Conservation (phyloP, 1,140 invertebrate genomes). For the Drosophila littoralis region DNA sequence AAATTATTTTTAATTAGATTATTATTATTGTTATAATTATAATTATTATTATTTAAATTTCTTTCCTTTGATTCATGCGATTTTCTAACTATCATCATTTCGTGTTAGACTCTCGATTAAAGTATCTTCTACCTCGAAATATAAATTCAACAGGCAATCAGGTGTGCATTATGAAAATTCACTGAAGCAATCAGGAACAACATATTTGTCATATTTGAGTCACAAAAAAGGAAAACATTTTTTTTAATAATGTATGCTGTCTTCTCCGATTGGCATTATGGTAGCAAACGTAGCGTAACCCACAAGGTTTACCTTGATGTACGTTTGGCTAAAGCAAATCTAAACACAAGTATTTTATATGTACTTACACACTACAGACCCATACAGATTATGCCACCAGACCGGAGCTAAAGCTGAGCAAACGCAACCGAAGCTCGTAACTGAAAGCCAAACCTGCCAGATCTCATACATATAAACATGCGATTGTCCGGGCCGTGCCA, state of each 20-base stretch:
- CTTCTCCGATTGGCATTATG: neutral
- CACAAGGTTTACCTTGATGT: constrained; percentile 13
- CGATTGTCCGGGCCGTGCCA: constrained; percentile 49
- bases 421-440: neutral
- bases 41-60: neutral
- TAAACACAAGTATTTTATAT: constrained; percentile 15
- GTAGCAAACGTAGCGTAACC: neutral
- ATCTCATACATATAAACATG: constrained; percentile 55
- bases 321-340: constrained; percentile 3
- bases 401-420: neutral
- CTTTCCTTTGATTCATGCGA: neutral
- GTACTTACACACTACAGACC: constrained; percentile 2
- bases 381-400: neutral
- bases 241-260: neutral
- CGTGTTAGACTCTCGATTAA: too few relatives aligned
- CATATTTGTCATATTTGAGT: neutral
- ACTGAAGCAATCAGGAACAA: neutral
- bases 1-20: too few relatives aligned
- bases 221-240: neutral
- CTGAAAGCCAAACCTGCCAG: constrained; percentile 10
- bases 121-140: too few relatives aligned
- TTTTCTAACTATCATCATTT: too few relatives aligned
- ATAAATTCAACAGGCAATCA: neutral
- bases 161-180: neutral
- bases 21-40: too few relatives aligned